Conservation (phyloP, 2,113 vertebrate genomes). For the Eidolon helvum region DNA sequence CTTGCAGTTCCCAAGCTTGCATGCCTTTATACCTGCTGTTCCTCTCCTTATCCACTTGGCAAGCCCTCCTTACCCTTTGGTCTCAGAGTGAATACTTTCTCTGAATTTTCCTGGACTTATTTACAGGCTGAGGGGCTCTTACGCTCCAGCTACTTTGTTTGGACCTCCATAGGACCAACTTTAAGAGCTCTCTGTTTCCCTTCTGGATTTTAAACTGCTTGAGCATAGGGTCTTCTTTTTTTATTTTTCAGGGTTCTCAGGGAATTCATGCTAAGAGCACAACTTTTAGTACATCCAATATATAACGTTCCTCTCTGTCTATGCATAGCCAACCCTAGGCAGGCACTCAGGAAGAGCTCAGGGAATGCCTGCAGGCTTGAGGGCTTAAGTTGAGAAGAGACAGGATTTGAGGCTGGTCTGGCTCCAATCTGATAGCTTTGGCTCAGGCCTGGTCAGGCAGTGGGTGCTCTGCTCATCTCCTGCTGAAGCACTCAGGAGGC, state of each 20-base stretch:
- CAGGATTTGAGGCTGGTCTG: not conserved
- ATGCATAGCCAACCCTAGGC: not conserved
- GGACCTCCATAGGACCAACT: not conserved
- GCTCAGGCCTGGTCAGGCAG: not conserved
- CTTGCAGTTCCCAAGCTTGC: not conserved
- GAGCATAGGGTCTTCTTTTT: not conserved
- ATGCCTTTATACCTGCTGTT: not conserved
- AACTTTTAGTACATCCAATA: not conserved
- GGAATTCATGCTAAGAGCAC: not conserved
- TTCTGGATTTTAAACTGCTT: conserved; percentile 20
- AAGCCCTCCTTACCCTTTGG: not conserved
- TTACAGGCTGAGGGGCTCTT: not conserved
- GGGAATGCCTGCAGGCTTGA: not conserved
- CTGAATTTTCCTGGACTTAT: not conserved
- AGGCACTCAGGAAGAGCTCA: not conserved
- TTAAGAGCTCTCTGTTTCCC: not conserved
- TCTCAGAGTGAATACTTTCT: not conserved
- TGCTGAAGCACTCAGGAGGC: not conserved
- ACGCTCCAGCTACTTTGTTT: not conserved
- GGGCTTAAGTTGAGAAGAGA: not conserved
- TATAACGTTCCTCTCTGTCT: not conserved
- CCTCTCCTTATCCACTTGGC: not conserved
- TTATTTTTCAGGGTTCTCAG: not conserved
- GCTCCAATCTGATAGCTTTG: not conserved
- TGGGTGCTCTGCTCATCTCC: not conserved